Conservation (phyloP, 2,797 vertebrate genomes). For the Aeoliscus strigatus region DNA sequence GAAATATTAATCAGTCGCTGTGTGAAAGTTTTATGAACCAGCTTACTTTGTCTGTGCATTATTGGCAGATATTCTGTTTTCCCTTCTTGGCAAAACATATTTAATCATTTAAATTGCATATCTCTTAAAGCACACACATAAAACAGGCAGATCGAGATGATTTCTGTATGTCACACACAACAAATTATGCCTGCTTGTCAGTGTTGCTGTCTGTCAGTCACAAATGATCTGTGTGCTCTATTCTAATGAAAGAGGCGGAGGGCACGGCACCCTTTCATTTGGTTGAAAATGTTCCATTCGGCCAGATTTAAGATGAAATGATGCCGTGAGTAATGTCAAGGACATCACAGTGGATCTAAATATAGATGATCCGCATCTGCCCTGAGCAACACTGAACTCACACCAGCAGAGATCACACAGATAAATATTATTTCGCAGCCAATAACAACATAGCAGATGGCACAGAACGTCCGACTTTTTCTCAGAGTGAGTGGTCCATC, state of each 20-base stretch:
- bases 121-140: conserved; percentile 34
- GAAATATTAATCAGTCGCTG: conserved; percentile 66
- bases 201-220: conserved; percentile 62
- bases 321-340: conserved; percentile 70
- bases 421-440: conserved; percentile 36
- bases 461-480: conserved; percentile 10
- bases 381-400: conserved; percentile 38
- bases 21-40: conserved; percentile 58
- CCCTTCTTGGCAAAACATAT: conserved; percentile 37
- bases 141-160: conserved; percentile 20
- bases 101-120: conserved; percentile 61
- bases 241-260: conserved; percentile 68
- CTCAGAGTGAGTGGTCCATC: not conserved
- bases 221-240: conserved; percentile 48
- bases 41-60: conserved; percentile 48
- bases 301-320: conserved; percentile 72
- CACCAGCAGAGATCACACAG: no score
- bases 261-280: conserved; percentile 58
- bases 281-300: conserved; percentile 49
- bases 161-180: conserved; percentile 65
- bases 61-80: conserved; percentile 55
- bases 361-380: conserved; percentile 50
- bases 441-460: conserved; percentile 27
- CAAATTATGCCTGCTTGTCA: conserved; percentile 64
- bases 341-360: conserved; percentile 65